A percentile compares a stretch with the other conserved stretches of the same genome.
phyloP scores from a whole-genome alignment of 2,113 vertebrate genomes.

The Alces alces region DNA sequence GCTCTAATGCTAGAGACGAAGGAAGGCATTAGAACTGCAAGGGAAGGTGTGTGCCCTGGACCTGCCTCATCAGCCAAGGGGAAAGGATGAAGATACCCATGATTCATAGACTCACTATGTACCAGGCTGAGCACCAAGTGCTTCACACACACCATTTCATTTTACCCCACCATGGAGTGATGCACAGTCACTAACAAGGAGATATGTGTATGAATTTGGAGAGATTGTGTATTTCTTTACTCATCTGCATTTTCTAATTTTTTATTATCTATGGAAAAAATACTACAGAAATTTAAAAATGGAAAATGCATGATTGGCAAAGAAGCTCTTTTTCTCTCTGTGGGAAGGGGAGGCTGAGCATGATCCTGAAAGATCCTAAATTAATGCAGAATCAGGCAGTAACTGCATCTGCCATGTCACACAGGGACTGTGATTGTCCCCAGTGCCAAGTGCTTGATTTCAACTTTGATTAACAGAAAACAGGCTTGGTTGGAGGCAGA shows the following conservation, averaged over 20 bases:
- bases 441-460: neutral
- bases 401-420: neutral
- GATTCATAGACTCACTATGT: fast-evolving
- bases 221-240: neutral
- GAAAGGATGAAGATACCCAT: too few relatives aligned
- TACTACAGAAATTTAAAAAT: neutral
- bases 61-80: neutral
- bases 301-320: neutral
- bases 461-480: constrained; percentile 23
- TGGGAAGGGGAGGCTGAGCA: neutral
- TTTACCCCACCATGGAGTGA: neutral
- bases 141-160: neutral
- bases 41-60: neutral
- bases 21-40: neutral
- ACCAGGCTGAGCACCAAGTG: neutral
- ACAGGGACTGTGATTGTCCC: neutral
- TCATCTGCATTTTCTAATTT: neutral
- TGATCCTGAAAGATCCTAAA: neutral
- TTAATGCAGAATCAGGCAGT: neutral
- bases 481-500: neutral
- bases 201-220: neutral
- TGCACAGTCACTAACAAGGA: neutral
- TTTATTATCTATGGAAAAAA: neutral
- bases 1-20: fast-evolving
- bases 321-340: neutral